Evolutionary conservation across 2,797 vertebrate species (phyloP), one percentile per base, ranked within the genome.

Genomic region (Microtus agrestis): DNA sequence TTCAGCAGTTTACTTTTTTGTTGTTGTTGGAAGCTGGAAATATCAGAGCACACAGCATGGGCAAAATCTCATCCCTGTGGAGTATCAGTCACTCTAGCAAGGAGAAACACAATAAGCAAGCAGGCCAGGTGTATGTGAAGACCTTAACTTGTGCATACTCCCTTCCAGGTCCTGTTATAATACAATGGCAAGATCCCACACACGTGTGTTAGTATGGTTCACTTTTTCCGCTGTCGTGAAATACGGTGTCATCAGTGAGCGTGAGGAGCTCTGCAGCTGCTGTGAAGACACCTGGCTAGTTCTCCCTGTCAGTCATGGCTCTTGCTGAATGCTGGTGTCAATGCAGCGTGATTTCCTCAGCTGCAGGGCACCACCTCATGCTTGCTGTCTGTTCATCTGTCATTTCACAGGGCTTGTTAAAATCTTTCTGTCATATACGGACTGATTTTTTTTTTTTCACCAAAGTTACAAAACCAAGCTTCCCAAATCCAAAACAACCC

Each of bases 371-470:
- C 21, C 31, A 43, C 46, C n/a, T 46, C 77, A 1, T 78, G 34
- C 81, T 89, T 94, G 76, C 7, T 93, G 31, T 95, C 21, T 89
- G 15, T 14, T 51, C 25, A 34, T 94, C 27, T 40, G 69, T 87
- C 91, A 54, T 48, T 92, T 85, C 93, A 54, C 17, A 74, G 15
- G 78, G 46, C 31, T 84, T 92, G 48, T 86, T 89, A 80, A 37
- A 82, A 27, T 31, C 21, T 96, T 91, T 67, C 31, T 90, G 11
- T 91, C 87, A 81, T 43, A 71, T 9, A 13, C 84, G 40, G 59
- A 91, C 69, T 87, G 65, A 54, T 85, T 94, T 95, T 95, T 95
- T 95, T 51, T 93, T 95, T 96, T 96, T 43, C 34, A 76, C 2
- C 46, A 14, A 40, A 91, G 10, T 71, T 93, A 63, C 23, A 93